Conservation (phyloP, 2,888 invertebrate species). For the Dryomyza anilis region DNA sequence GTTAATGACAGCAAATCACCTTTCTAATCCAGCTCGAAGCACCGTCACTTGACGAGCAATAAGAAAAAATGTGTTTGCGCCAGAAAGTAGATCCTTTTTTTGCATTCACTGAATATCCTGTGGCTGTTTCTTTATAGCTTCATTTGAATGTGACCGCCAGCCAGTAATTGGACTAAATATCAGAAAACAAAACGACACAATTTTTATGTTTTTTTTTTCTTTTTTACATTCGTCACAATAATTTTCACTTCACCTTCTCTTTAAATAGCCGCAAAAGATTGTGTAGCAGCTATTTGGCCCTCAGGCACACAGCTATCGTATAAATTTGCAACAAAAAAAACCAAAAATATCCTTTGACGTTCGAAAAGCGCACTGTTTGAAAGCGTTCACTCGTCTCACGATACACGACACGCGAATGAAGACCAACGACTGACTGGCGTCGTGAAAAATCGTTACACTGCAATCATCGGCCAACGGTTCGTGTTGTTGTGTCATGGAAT, state of each 20-base stretch:
- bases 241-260: not conserved
- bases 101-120: too few relatives aligned
- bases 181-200: too few relatives aligned
- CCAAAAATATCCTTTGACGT: slow-evolving; percentile 7
- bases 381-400: slow-evolving; percentile 32
- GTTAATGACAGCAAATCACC: too few relatives aligned
- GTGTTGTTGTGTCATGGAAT: not conserved
- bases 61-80: too few relatives aligned
- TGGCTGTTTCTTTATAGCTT: not conserved
- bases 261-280: not conserved
- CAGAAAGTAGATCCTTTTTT: too few relatives aligned
- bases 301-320: not conserved
- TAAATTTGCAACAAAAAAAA: not conserved
- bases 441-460: too few relatives aligned
- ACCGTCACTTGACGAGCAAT: too few relatives aligned
- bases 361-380: slow-evolving; percentile 23
- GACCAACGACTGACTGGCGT: slow-evolving; percentile 51
- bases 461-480: too few relatives aligned
- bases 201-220: slow-evolving; percentile 23
- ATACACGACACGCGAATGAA: slow-evolving; percentile 53
- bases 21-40: too few relatives aligned
- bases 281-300: not conserved
- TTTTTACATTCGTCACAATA: slow-evolving; percentile 20
- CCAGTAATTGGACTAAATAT: too few relatives aligned
- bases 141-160: too few relatives aligned